These are phyloP conservation scores for Atta cephalotes DNA, from an alignment of 1,140 invertebrate genomes.

Conservation along the genomic window DNA sequence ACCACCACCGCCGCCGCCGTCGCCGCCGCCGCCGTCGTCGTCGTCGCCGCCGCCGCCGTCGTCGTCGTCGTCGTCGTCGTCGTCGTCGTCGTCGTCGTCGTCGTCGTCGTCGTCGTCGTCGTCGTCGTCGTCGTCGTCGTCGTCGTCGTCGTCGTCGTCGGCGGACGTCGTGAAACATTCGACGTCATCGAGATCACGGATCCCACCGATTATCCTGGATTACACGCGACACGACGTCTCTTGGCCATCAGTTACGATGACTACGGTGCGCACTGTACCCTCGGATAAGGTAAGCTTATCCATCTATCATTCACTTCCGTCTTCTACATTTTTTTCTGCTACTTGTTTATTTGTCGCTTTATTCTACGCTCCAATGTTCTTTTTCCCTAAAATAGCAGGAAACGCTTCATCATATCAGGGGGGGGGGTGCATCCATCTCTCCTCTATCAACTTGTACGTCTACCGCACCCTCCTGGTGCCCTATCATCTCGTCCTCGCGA, in stretches of 20 bases:
- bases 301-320: not conserved
- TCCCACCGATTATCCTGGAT: conserved; percentile 76
- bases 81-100: not conserved
- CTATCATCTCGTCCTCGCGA: conserved; percentile 23
- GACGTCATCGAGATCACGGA: conserved; percentile 72
- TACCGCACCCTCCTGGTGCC: conserved; percentile 66
- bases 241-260: conserved; percentile 79
- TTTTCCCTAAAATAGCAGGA: no score
- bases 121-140: no score
- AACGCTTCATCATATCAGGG: not conserved
- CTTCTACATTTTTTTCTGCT: not conserved
- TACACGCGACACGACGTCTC: conserved; percentile 66
- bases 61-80: conserved; percentile 37
- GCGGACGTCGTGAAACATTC: conserved; percentile 50
- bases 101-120: rapidly evolving
- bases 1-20: no score
- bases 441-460: conserved; percentile 56
- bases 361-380: no score
- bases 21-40: no score
- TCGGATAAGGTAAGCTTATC: conserved; percentile 82
- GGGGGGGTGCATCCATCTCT: not conserved
- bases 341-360: no score
- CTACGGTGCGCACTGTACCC: conserved; percentile 82
- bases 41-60: no score
- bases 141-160: conserved; percentile 37